Evolutionary conservation across 2,888 invertebrate species (phyloP).

Genomic region (Dioctria linearis): DNA sequence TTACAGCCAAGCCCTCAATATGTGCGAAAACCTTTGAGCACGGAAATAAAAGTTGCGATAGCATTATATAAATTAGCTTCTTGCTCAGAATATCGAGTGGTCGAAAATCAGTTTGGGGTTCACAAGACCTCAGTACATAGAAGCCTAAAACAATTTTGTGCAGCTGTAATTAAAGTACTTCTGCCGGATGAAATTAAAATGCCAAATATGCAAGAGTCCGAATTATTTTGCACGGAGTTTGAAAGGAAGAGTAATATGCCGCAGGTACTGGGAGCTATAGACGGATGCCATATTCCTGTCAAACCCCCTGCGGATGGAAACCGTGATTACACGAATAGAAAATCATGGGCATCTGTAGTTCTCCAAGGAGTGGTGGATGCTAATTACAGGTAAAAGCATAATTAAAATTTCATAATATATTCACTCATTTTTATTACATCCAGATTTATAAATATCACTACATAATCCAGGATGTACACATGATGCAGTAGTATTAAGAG

Average conservation of each 20-base stretch:
- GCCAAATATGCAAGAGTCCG: background rate
- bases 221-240: background rate
- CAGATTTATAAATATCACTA: no score
- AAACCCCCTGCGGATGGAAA: no score
- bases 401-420: background rate
- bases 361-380: slow-evolving; percentile 25
- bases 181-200: background rate
- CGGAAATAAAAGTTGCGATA: background rate
- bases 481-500: background rate
- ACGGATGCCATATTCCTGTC: no score
- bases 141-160: slow-evolving; percentile 3
- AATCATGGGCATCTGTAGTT: slow-evolving; percentile 10
- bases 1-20: background rate
- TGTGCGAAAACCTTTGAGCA: background rate
- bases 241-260: background rate
- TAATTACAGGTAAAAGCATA: slow-evolving; percentile 5
- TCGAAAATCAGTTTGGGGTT: slow-evolving; percentile 35
- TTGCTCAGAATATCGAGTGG: slow-evolving; percentile 26
- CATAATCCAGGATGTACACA: background rate
- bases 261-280: slow-evolving; percentile 9
- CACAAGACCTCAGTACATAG: slow-evolving; percentile 14
- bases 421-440: background rate
- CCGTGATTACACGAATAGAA: no score
- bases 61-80: slow-evolving; percentile 26
- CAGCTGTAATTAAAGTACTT: background rate